Base-by-base conservation (phyloP, 2,888 invertebrate genomes). In the Melanchra persicariae region DNA sequence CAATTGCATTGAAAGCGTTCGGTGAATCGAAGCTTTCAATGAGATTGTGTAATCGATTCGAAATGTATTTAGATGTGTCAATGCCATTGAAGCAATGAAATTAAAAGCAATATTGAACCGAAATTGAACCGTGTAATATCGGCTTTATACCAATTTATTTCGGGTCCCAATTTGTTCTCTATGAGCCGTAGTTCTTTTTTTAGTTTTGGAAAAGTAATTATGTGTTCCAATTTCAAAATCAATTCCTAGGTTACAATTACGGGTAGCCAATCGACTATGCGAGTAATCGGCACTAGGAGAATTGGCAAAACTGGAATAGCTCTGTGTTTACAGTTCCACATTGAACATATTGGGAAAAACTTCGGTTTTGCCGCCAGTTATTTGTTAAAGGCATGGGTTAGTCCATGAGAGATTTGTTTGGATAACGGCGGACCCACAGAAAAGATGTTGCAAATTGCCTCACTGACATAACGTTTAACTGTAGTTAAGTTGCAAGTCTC, bases 281-380 rank as follows among this genome's bases (percentile, higher is more conserved):
- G 47, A 57, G 19, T 49, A 75, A 72, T 74, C 47, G n/a, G 24
- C 15, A 49, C 10, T 34, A 49, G 34, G 76, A 66, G 67, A 34
- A 57, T 67, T 58, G 68, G 26, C 9, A 76, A 52, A 68, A 76
- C 52, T 34, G 52, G 37, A 77, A 47, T 30, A 58, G 12, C 12
- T 22, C n/a, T 47, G 52, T 47, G 57, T 67, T 67, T 73, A 52
- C 49, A 51, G 72, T 51, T 58, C n/a, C 47, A 58, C 24, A 6
- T 4, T 6, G n/a, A 68, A 24, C 8, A 34, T 64, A 24, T 68
- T 45, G 45, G 45, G 2, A 76, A 68, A 59, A 68, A 37, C 45
- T 37, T 37, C 30, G 24, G 26, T 40, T 47, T 37, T 37, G 51
- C 68, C 52, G 8, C 51, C 47, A 68, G 51, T 45, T 68, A 52